Evolutionary conservation across 2,113 vertebrate genomes (phyloP).

Genomic region (Colistium nudipinnis): DNA sequence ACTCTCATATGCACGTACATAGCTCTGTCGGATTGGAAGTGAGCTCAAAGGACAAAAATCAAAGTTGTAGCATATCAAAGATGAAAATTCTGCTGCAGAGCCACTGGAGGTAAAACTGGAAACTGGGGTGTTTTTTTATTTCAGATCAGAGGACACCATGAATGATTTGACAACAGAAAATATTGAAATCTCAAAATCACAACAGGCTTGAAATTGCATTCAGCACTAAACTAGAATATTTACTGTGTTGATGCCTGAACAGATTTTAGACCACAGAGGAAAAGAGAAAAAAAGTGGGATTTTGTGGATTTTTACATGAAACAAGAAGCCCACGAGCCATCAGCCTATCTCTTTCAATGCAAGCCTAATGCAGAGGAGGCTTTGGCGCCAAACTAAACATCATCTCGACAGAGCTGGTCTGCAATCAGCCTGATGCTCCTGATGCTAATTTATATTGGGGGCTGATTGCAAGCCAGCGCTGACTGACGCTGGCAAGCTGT

Average conservation of each 20-base stretch:
- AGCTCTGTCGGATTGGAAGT: too few relatives aligned
- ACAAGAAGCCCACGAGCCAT: neutral
- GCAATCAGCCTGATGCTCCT: conserved; percentile 74
- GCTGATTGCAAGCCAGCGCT: conserved; percentile 75
- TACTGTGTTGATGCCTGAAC: neutral
- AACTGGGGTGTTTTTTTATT: neutral
- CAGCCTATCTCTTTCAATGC: neutral
- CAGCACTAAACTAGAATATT: neutral
- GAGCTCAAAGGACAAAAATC: neutral
- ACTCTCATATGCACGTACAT: neutral
- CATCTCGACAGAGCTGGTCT: conserved; percentile 60
- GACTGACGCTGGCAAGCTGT: conserved; percentile 69
- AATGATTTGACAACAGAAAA: too few relatives aligned
- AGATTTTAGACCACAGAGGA: neutral
- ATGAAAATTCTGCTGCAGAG: neutral
- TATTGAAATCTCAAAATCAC: neutral
- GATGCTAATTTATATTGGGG: conserved; percentile 76
- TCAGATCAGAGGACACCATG: neutral
- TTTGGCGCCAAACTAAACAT: conserved; percentile 63
- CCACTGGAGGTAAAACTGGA: neutral
- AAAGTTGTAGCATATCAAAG: neutral
- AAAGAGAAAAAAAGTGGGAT: neutral
- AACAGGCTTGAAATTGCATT: neutral
- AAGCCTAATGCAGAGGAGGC: conserved; percentile 16
- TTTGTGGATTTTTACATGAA: neutral